Percentiles rank a stretch among this genome's conserved stretches.
Conservation (phyloP, 1,140 invertebrate species). For the Maconellicoccus hirsutus region DNA sequence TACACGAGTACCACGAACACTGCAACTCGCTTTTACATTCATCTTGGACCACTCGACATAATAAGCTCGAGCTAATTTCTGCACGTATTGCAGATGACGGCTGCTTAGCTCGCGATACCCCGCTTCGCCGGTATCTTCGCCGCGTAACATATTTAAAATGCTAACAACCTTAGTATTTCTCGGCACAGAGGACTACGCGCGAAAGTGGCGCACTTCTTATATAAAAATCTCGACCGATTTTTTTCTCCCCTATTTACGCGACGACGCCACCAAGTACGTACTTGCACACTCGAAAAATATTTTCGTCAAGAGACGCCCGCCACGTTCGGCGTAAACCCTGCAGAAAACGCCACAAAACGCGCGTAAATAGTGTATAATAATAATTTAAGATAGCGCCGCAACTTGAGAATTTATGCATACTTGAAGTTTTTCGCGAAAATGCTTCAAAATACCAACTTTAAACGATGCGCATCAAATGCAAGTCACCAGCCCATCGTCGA, state of each 20-base stretch:
- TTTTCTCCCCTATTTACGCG: too few relatives aligned
- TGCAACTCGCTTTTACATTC: too few relatives aligned
- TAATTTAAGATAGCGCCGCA: conserved; percentile 11
- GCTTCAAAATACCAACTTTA: conserved; percentile 7
- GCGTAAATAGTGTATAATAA: conserved; percentile 19
- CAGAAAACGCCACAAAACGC: not conserved
- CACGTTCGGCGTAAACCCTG: not conserved
- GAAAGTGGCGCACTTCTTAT: not conserved
- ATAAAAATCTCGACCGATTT: not conserved
- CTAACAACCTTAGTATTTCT: not conserved
- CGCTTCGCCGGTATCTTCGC: too few relatives aligned
- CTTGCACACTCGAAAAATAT: too few relatives aligned
- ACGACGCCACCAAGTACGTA: too few relatives aligned
- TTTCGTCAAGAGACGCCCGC: not conserved
- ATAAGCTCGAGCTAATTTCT: too few relatives aligned
- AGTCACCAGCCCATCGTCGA: not conserved
- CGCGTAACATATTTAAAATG: too few relatives aligned
- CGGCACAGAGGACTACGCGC: not conserved
- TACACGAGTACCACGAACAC: too few relatives aligned
- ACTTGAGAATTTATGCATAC: conserved; percentile 15
- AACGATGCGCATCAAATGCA: conserved; percentile 20
- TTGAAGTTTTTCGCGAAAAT: not conserved
- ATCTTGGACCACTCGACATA: too few relatives aligned
- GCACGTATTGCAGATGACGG: too few relatives aligned
- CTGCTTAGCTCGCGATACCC: too few relatives aligned